Conservation (phyloP, 2,888 invertebrate species). For the Troides aeacus region DNA sequence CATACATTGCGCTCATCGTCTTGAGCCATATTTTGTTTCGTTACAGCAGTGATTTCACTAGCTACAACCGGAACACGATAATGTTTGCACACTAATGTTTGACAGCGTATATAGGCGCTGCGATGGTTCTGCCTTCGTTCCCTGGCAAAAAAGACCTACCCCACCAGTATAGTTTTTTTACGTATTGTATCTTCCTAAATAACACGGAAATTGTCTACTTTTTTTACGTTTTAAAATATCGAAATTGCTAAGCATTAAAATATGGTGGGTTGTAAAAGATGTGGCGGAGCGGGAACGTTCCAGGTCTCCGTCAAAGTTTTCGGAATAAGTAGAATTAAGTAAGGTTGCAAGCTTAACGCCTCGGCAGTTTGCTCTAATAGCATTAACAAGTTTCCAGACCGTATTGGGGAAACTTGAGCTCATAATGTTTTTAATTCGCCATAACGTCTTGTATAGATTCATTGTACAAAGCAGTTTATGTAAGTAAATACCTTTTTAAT, state of each 20-base stretch:
- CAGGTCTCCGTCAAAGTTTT: conserved; percentile 50
- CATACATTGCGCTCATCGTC: no score
- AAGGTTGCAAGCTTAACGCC: conserved; percentile 74
- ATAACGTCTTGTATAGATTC: conserved; percentile 13
- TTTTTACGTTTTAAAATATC: conserved; percentile 6
- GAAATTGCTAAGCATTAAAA: conserved; percentile 20
- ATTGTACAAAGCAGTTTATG: background rate
- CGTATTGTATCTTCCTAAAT: background rate
- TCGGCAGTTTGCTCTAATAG: conserved; percentile 69
- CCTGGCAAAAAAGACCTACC: no score
- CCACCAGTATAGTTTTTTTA: no score
- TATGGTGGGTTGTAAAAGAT: conserved; percentile 37
- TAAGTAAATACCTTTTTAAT: no score
- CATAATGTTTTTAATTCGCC: conserved; percentile 21
- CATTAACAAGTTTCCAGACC: conserved; percentile 78
- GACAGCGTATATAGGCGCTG: no score
- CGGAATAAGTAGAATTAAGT: conserved; percentile 74
- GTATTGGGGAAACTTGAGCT: conserved; percentile 61
- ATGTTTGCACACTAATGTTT: no score
- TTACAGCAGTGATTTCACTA: no score
- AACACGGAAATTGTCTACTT: background rate
- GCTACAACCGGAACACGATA: no score
- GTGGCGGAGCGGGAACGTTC: conserved; percentile 32
- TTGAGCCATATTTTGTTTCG: no score
- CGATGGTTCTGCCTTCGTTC: no score